A percentile compares a stretch with the other conserved stretches of the same genome.
Conservation (phyloP, 1,140 invertebrate genomes). For the Drosophila navojoa region DNA sequence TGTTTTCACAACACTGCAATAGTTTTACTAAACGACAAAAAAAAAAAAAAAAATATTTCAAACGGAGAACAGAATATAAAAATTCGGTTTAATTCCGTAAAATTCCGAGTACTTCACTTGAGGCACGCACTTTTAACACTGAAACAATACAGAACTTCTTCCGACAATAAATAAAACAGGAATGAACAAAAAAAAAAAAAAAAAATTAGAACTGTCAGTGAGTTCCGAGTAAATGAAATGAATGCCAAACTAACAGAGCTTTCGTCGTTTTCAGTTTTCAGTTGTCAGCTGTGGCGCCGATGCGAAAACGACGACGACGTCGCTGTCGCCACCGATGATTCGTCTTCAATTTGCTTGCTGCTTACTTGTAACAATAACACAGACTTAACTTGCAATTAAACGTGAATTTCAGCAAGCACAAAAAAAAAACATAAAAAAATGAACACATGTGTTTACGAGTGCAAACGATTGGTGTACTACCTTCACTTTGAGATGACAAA, state of each 20-base stretch:
- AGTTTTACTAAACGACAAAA: too few species aligned
- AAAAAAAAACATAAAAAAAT: slow-evolving; percentile 21
- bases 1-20: not conserved
- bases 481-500: too few species aligned
- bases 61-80: not conserved
- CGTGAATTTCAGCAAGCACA: slow-evolving; percentile 24
- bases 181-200: not conserved
- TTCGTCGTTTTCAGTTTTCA: slow-evolving; percentile 24
- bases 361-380: slow-evolving; percentile 25
- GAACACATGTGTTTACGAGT: not conserved
- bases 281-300: slow-evolving; percentile 35
- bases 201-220: not conserved
- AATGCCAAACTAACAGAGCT: slow-evolving; percentile 25
- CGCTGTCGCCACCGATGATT: slow-evolving; percentile 1
- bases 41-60: too few species aligned
- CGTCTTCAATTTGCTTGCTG: slow-evolving; percentile 24
- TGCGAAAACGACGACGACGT: slow-evolving; percentile 20
- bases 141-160: not conserved
- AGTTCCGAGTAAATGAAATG: slow-evolving; percentile 6
- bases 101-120: not conserved
- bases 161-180: not conserved
- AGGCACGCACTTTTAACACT: slow-evolving; percentile 8
- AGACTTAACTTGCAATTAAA: slow-evolving; percentile 33
- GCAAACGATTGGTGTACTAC: too few species aligned
- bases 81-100: too few species aligned